Evolutionary conservation across 1,140 invertebrate species (phyloP).

Genomic region (Batillaria attramentaria): DNA sequence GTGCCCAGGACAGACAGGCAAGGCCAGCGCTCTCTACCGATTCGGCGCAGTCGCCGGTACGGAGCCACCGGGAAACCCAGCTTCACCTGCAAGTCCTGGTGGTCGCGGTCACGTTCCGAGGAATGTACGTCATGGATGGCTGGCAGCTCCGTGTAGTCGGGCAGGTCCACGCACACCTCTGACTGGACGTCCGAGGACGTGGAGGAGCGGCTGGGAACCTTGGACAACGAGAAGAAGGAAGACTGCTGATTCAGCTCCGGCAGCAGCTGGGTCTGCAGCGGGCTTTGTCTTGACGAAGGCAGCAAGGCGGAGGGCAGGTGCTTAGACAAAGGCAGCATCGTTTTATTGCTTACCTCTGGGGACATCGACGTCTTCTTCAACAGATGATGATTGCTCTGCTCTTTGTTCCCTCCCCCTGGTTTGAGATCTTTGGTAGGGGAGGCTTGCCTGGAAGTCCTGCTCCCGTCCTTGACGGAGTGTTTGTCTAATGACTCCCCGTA

Average conservation of each 20-base stretch:
- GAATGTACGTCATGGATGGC: slow-evolving; percentile 16
- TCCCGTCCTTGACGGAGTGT: slow-evolving; percentile 11
- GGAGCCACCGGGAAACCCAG: slow-evolving; percentile 59
- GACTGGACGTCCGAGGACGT: slow-evolving; percentile 36
- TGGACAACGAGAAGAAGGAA: slow-evolving; percentile 34
- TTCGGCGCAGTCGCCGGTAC: slow-evolving; percentile 68
- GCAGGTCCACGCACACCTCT: slow-evolving; percentile 43
- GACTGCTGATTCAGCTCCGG: slow-evolving; percentile 23
- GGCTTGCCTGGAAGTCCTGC: neutral
- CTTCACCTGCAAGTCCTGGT: slow-evolving; percentile 14
- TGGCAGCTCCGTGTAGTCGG: slow-evolving; percentile 34
- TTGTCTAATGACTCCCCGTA: slow-evolving; percentile 25
- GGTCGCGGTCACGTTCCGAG: slow-evolving; percentile 19
- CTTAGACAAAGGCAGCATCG: neutral
- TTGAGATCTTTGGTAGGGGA: neutral
- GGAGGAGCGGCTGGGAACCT: slow-evolving; percentile 36
- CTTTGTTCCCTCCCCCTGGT: neutral
- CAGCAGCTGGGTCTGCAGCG: slow-evolving; percentile 10
- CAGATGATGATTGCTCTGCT: neutral
- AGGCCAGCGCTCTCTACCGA: slow-evolving; percentile 59
- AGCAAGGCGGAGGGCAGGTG: neutral
- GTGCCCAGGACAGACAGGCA: slow-evolving; percentile 67
- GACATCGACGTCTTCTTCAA: neutral
- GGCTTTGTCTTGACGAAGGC: neutral
- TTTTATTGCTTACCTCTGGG: neutral